These are phyloP conservation scores for Chloebia gouldiae DNA, from an alignment of 2,113 vertebrate species.

Conservation along the genomic window DNA sequence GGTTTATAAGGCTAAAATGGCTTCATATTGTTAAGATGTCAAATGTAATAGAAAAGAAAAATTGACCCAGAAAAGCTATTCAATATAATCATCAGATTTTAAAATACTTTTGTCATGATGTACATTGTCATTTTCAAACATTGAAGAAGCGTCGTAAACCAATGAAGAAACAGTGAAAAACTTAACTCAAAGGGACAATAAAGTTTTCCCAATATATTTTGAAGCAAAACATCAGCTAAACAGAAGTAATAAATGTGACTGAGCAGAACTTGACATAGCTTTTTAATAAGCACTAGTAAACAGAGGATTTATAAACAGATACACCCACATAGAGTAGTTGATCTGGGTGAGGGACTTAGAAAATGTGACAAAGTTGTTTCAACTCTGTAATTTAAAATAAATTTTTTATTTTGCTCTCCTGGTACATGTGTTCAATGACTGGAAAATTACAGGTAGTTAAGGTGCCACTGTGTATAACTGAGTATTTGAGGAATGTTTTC, in stretches of 20 bases:
- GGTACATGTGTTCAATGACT: conserved; percentile 60
- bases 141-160: not conserved
- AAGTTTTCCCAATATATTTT: not conserved
- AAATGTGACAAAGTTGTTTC: conserved; percentile 54
- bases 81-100: not conserved
- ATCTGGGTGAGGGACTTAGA: conserved; percentile 13
- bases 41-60: not conserved
- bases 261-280: not conserved
- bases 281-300: conserved; percentile 14
- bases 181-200: not conserved
- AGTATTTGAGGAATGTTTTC: conserved; percentile 65
- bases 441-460: conserved; percentile 68
- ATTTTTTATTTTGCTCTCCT: conserved; percentile 68
- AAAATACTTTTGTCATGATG: not conserved
- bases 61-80: conserved; percentile 26
- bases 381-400: conserved; percentile 62
- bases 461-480: conserved; percentile 61
- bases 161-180: not conserved
- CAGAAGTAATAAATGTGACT: conserved; percentile 4
- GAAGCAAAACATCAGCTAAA: not conserved
- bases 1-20: not conserved
- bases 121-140: not conserved
- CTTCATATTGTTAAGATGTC: not conserved
- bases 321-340: not conserved
- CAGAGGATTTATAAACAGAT: conserved; percentile 2